Percentiles rank a stretch among this genome's conserved stretches.
These are phyloP conservation scores for Ormyrus rosae DNA, from an alignment of 2,888 invertebrate genomes.

Conservation along the genomic window DNA sequence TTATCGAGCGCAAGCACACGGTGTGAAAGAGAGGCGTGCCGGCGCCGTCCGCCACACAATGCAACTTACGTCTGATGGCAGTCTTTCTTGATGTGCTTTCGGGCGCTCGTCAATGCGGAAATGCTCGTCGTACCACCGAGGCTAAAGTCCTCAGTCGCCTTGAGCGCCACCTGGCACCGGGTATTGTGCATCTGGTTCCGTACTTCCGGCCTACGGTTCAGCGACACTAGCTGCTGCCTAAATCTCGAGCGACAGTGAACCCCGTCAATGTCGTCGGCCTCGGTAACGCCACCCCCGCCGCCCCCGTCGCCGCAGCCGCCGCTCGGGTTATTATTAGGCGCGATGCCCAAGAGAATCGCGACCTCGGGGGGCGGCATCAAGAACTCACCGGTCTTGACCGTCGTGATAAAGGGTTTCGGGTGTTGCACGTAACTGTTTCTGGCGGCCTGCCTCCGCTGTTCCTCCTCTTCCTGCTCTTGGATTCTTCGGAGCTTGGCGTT, in stretches of 20 bases:
- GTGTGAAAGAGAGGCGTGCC: neutral
- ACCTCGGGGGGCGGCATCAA: slow-evolving; percentile 86
- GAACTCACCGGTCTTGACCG: slow-evolving; percentile 88
- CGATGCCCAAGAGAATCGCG: slow-evolving; percentile 81
- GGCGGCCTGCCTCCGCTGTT: slow-evolving; percentile 57
- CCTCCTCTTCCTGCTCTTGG: slow-evolving; percentile 79
- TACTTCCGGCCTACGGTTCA: slow-evolving; percentile 58
- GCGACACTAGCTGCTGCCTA: slow-evolving; percentile 65
- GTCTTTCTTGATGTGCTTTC: slow-evolving; percentile 58
- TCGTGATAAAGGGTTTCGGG: slow-evolving; percentile 84
- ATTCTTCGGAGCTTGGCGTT: slow-evolving; percentile 84
- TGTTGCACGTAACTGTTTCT: slow-evolving; percentile 55
- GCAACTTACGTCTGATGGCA: slow-evolving; percentile 61
- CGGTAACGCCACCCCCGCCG: neutral
- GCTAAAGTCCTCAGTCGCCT: slow-evolving; percentile 71
- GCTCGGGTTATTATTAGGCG: slow-evolving; percentile 60
- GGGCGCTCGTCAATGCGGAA: slow-evolving; percentile 58
- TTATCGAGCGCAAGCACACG: too few species aligned
- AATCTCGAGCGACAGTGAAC: slow-evolving; percentile 63
- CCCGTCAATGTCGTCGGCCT: slow-evolving; percentile 60
- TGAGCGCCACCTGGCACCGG: slow-evolving; percentile 68
- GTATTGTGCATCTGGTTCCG: slow-evolving; percentile 67
- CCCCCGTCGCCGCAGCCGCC: slow-evolving; percentile 56
- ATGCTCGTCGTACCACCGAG: slow-evolving; percentile 65
- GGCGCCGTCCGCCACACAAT: neutral